Conservation (phyloP, 2,888 invertebrate genomes). For the Sphinx pinastri region DNA sequence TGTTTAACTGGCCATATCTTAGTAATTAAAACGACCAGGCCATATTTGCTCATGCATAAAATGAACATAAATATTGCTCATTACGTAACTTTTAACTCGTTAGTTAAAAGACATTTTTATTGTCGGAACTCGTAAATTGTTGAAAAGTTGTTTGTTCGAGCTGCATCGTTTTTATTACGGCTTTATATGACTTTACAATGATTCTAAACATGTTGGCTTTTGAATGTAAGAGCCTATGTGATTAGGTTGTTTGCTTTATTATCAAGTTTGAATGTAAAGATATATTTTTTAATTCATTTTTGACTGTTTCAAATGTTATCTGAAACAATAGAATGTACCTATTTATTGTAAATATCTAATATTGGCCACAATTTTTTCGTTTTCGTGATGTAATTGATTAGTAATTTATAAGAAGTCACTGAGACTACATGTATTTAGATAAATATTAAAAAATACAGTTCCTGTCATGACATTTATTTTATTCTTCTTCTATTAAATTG, state of each 20-base stretch:
- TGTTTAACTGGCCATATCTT: constrained; percentile 53
- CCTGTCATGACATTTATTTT: too few relatives aligned
- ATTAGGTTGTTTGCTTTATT: constrained; percentile 10
- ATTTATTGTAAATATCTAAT: too few relatives aligned
- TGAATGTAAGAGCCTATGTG: constrained; percentile 2
- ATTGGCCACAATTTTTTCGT: too few relatives aligned
- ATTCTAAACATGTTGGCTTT: constrained; percentile 24
- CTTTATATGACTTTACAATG: constrained; percentile 40
- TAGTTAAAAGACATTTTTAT: constrained; percentile 43
- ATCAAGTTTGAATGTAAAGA: background rate
- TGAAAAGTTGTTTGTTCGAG: constrained; percentile 41
- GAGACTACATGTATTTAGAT: too few relatives aligned
- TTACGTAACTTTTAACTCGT: constrained; percentile 45
- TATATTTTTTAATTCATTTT: background rate
- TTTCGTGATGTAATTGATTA: too few relatives aligned
- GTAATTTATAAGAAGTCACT: too few relatives aligned
- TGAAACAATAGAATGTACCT: too few relatives aligned
- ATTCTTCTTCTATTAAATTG: too few relatives aligned
- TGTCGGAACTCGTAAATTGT: constrained; percentile 46
- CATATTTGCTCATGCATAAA: constrained; percentile 72
- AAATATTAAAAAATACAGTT: too few relatives aligned
- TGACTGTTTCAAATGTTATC: too few relatives aligned
- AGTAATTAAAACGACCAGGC: constrained; percentile 66
- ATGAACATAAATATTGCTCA: constrained; percentile 63
- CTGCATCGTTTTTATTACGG: constrained; percentile 38